Base-by-base conservation (phyloP, 2,797 vertebrate genomes). In the Oryzias sinensis region DNA sequence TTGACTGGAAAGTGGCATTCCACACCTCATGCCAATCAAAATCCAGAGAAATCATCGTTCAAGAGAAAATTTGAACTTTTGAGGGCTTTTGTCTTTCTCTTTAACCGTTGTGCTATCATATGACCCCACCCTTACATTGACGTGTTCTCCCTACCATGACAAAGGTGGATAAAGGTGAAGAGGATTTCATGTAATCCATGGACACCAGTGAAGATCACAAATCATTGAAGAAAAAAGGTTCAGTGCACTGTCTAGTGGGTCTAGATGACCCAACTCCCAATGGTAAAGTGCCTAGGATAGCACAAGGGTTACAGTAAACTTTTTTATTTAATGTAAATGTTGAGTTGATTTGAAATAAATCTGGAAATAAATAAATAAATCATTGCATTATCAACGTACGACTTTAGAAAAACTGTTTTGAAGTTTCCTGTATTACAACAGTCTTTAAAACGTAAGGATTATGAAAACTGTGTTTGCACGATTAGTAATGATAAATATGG, bases 11-110 rank as follows among this genome's bases (percentile, higher is more conserved):
- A 87, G 88, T 82, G 87, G 84, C 87, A 82, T 89, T 85, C 77
- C 77, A 53, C 65, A 71, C 84, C 88, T 90, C 85, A 86, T 88
- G 94, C 94, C 94, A 94, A 93, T 97, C 95, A 95, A 91, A 88
- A 87, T 78, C 62, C 54, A 65, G 68, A 89, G 89, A 37, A 80
- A 51, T 85, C 92, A 93, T 94, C 81, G 91, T 86, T 76, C 59
- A 70, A 95, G 94, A 94, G 92, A 93, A 91, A 93, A 94, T 95
- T 94, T 90, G 92, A 92, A 95, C 94, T 95, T 93, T 92, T 93
- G 78, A 77, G 75, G 61, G 79, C 90, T 96, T 96, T 96, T 95
- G 94, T 95, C 93, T 97, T 98, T 98, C 89, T 95, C 95, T 96
- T 92, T 94, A 94, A 95, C 18, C 18, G n/a, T 18, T 18, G 18